Conservation (phyloP, 2,113 vertebrate species). For the Ciconia boyciana region DNA sequence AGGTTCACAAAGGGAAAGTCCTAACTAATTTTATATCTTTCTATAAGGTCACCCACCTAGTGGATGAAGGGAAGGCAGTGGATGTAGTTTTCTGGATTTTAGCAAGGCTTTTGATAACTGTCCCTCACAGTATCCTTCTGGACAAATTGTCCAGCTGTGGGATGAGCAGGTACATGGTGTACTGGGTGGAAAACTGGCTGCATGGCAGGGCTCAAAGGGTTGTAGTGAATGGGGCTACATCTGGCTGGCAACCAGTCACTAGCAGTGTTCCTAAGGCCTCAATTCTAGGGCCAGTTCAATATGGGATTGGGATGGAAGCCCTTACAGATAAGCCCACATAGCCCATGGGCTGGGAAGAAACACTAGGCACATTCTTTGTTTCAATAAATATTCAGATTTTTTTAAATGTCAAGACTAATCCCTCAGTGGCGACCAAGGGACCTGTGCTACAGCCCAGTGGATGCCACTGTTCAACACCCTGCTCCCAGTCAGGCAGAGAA, state of each 20-base stretch:
- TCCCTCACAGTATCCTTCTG: neutral
- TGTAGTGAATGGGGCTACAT: neutral
- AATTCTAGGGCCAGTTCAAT: neutral
- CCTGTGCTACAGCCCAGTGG: neutral
- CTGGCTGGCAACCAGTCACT: neutral
- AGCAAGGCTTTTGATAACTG: neutral
- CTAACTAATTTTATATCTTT: neutral
- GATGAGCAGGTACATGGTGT: neutral
- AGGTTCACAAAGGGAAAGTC: neutral
- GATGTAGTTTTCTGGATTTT: neutral
- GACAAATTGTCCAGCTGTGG: neutral
- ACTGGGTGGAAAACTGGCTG: neutral
- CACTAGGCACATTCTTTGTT: neutral
- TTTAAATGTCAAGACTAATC: neutral
- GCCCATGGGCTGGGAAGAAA: neutral
- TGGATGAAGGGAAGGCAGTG: neutral
- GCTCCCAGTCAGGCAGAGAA: neutral
- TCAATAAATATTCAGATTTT: neutral
- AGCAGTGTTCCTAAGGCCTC: neutral
- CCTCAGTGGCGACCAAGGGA: neutral
- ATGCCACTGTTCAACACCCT: neutral
- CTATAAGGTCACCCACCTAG: neutral
- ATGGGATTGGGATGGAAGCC: neutral
- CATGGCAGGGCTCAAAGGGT: neutral
- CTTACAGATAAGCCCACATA: neutral